Evolutionary conservation across 2,113 vertebrate genomes (phyloP), one percentile per base, ranked within the genome.

Genomic region (Amblyopsis rosae): DNA sequence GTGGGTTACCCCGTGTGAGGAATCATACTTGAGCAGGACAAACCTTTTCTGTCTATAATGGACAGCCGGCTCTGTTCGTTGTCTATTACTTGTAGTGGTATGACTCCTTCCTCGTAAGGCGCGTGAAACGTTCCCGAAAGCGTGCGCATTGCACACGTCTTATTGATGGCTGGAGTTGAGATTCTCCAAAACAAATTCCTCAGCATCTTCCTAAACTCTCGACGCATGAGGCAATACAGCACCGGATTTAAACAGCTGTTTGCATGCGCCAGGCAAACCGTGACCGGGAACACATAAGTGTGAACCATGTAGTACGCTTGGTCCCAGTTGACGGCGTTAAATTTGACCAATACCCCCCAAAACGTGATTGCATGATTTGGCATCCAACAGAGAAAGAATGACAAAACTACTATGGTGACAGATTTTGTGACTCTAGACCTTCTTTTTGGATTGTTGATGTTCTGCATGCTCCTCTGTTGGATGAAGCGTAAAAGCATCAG

Each of bases 201-300:
- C 9, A 94, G 75, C 83, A 88, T 88, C 73, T 93, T 90, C 47
- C 93, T 83, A 77, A 93, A 93, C 83, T 94, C 93, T 1, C 89
- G 86, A 41, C 93, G 84, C 86, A 93, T 92, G 45, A 94, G 84
- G 56, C 92, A 94, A 65, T 94, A 94, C 0, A 94, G 80, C 9
- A 93, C 83, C 9, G 93, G 93, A 74, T 94, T 94, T 64, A 94
- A 59, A 56, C 93, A 94, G 83, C 93, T 94, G 82, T 94, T 93
- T 0, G 90, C 82, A 70, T 94, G 92, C 15, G 93, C 93, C 41
- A 94, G 69, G 67, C 93, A 94, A 46, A 94, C 90, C 0, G 93
- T 93, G 32, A 94, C 77, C 0, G 93, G 93, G 77, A 93, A 94
- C 45, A 93, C 88, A 12, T 94, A 94, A 0, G 91, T 91, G 85